phyloP scores from a whole-genome alignment of 2,113 vertebrate species.

The Baryphthengus martii region DNA sequence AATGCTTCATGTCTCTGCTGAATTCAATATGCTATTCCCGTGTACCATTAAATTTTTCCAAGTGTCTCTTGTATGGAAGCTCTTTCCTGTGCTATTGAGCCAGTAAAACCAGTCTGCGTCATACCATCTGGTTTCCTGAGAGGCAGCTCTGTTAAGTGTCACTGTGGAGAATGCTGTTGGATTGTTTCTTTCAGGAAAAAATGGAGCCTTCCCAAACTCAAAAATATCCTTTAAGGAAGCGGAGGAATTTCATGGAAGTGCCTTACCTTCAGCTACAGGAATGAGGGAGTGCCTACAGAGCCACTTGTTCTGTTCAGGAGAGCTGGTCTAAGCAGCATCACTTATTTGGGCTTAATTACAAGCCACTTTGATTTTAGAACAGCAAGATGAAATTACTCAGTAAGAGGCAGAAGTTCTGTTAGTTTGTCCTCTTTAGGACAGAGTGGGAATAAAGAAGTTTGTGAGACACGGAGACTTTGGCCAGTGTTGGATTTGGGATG shows the following conservation, averaged over 20 bases:
- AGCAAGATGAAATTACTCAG: background rate
- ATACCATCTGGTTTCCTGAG: background rate
- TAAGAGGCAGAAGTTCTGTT: background rate
- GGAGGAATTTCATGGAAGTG: background rate
- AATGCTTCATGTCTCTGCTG: background rate
- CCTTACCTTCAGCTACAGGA: background rate
- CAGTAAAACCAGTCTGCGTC: background rate
- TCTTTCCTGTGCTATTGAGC: background rate
- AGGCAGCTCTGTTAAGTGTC: background rate
- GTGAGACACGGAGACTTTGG: background rate
- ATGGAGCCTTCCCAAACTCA: background rate
- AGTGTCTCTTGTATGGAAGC: background rate
- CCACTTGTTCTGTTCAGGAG: background rate
- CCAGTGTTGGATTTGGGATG: background rate
- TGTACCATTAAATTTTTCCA: background rate
- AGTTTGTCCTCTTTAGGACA: background rate
- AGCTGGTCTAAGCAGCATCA: background rate
- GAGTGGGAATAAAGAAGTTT: background rate
- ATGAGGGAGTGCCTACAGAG: background rate
- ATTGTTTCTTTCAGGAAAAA: background rate
- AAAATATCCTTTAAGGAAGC: background rate
- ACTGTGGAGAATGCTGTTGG: background rate
- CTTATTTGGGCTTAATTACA: background rate
- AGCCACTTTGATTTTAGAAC: background rate
- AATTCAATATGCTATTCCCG: background rate